phyloP scores from a whole-genome alignment of 2,797 vertebrate species.

The Halcyon leucocephala region DNA sequence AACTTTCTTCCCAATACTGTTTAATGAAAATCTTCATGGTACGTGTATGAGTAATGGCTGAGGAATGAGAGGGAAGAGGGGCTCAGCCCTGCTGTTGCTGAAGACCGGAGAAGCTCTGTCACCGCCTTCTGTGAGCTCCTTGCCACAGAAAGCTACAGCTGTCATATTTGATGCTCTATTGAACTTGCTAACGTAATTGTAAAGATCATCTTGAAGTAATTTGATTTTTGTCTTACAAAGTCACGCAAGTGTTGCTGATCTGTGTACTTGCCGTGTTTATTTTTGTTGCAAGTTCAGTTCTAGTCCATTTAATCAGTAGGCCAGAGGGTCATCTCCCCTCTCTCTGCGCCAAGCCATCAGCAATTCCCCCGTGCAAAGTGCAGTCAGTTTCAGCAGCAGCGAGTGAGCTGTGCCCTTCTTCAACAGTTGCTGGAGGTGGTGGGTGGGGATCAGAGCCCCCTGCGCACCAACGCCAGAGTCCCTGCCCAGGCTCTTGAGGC shows the following conservation, averaged over 20 bases:
- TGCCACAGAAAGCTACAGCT: conserved; percentile 4
- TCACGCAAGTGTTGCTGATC: conserved; percentile 62
- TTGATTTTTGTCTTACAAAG: conserved; percentile 59
- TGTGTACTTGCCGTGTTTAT: conserved; percentile 63
- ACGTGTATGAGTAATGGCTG: neutral
- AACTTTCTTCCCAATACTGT: neutral
- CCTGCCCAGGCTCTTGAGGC: neutral
- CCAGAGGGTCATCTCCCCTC: conserved; percentile 17
- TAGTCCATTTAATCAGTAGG: conserved; percentile 59
- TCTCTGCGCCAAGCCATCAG: neutral
- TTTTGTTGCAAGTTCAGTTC: conserved; percentile 69
- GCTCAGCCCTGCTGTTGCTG: neutral
- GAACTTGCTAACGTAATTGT: conserved; percentile 61
- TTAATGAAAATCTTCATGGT: neutral
- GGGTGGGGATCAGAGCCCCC: neutral
- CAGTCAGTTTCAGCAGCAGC: accelerated
- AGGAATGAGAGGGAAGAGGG: neutral
- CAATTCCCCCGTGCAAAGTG: neutral
- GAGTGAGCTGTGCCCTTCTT: neutral
- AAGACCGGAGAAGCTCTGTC: neutral
- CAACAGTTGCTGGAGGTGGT: accelerated
- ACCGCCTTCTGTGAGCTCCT: neutral
- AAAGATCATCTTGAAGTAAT: conserved; percentile 68
- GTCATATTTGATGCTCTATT: conserved; percentile 55
- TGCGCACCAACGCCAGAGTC: accelerated